Evolutionary conservation across 2,797 vertebrate genomes (phyloP), one percentile per base, ranked within the genome.

Genomic region (Semaprochilodus insignis): DNA sequence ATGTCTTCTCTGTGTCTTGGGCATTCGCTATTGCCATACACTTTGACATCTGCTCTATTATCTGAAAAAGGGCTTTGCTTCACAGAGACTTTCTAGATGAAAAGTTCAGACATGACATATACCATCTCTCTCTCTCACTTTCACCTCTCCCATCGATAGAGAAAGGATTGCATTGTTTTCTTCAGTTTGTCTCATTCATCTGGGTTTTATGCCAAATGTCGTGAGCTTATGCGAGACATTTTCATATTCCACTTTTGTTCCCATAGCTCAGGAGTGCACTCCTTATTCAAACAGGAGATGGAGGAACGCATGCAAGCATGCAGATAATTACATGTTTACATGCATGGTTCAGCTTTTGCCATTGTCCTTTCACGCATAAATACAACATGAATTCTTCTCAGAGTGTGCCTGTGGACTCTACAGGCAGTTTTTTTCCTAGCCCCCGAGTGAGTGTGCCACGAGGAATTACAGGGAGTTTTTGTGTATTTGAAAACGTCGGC

Each of bases 401-500:
- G 71, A 34, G 13, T 74, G 34, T 60, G 73, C 19, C 34, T 69
- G 74, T 54, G 19, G 79, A 62, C 78, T 82, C 83, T 80, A 34
- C 44, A 81, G 51, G 59, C 77, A 74, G 76, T 55, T 54, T 15
- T 85, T 70, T 81, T 44, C 70, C 75, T 75, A 75, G 62, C 57
- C 19, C 31, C 57, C 65, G 63, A 40, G 19, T 72, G 55, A 74
- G 78, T 48, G 66, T 66, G 84, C 75, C 66, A 74, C 72, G 36
- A 27, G 62, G 81, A 85, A 83, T 85, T 88, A 85, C 81, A 83
- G 52, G 67, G 65, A 16, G 8, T 4, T 78, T 82, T 78, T 85
- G 75, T 75, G 76, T 86, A 66, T 83, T 87, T 84, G 82, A 83
- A 81, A 86, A 85, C 83, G 78, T 78, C 59, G 60, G 76, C 78